Base-by-base conservation (phyloP, 1,140 invertebrate genomes). In the Drosophila kohkoa region DNA sequence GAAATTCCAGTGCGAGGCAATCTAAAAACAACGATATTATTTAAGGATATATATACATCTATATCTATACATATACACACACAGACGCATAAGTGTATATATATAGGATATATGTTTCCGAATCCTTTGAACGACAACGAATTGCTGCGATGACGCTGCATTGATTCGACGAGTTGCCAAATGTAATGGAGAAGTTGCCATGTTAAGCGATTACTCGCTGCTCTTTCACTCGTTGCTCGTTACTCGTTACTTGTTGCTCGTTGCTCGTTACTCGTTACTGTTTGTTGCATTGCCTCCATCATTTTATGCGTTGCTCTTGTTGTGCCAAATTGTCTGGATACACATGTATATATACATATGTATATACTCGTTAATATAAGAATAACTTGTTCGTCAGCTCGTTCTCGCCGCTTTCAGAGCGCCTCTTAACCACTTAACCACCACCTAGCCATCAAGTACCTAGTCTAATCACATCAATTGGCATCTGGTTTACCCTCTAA, bases 301-400 rank as follows among this genome's bases (percentile, higher is more conserved):
- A 71, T 57, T 48, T 65, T 71, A 59, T 64, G 30, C 49, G 67
- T 70, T 70, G 66, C 66, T 55, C 60, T 81, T 65, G 65, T 80
- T 82, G 59, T 63, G 71, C 75, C 65, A 80, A 82, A 81, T 69
- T 71, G 67, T 81, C 79, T 81, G 70, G 35, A 79, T 75, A 67
- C 16, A 57, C 3, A 25, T 57, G 54, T 57, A 57, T 57, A 57
- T 57, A 57, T 41, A 32, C 10, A 32, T 32, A 25, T 30, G 11
- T 13, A 54, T 45, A 75, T 82, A 66, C 66, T 85, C 28, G 28
- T 8, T 32, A 52, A 52, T 28, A 28, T 52, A 43, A 52, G 30
- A 41, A 32, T 28, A 32, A 30, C 20, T 68, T 58, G 66, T 78
- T 75, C 57, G 81, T 82, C 73, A 83, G 67, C 70, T 85, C 49